These are phyloP conservation scores for Hoplodrina ambigua DNA, from an alignment of 2,888 invertebrate genomes.

Conservation along the genomic window DNA sequence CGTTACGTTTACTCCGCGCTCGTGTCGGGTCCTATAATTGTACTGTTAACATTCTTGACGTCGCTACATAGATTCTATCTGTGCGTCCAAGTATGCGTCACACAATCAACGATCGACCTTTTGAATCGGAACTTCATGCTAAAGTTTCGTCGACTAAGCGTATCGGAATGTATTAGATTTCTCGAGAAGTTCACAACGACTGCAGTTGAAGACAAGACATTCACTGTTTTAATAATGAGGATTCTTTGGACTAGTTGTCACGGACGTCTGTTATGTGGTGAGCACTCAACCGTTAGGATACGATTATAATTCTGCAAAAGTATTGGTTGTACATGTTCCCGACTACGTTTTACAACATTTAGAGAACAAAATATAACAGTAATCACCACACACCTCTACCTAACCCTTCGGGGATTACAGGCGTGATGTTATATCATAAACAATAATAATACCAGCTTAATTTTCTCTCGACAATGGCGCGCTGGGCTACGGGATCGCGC, in stretches of 20 bases:
- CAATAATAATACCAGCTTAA: no score
- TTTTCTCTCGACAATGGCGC: no score
- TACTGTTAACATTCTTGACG: not conserved
- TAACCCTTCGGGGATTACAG: no score
- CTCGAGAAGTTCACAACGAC: slow-evolving; percentile 25
- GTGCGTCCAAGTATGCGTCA: not conserved
- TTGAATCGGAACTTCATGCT: slow-evolving; percentile 23
- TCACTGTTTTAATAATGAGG: slow-evolving; percentile 31
- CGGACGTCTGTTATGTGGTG: not conserved
- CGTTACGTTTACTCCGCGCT: no score
- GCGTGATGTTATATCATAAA: no score
- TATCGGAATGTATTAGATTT: slow-evolving; percentile 34
- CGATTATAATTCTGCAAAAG: not conserved
- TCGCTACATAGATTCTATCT: not conserved
- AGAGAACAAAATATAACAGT: no score
- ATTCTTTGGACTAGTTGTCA: slow-evolving; percentile 12
- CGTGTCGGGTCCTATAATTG: no score
- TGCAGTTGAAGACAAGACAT: not conserved
- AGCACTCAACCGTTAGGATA: not conserved
- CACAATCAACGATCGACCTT: slow-evolving; percentile 25
- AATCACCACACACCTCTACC: no score
- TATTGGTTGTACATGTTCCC: not conserved
- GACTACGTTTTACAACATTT: no score
- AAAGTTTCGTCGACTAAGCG: slow-evolving; percentile 26
- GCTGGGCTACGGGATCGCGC: no score